Conservation (phyloP, 2,888 invertebrate species). For the Fragum sueziense region DNA sequence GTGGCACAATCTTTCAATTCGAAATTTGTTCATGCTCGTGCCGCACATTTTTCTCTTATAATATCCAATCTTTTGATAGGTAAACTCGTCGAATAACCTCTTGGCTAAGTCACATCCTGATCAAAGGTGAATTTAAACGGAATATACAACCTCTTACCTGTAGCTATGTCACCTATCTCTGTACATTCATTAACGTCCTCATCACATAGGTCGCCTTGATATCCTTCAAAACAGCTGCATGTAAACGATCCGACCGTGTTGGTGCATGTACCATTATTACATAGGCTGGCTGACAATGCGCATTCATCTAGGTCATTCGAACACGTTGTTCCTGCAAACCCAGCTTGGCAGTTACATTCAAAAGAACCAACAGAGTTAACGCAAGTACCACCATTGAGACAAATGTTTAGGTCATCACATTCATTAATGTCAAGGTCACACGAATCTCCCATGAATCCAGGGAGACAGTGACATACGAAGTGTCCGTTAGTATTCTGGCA, state of each 20-base stretch:
- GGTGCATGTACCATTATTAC: conserved; percentile 59
- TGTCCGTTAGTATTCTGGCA: conserved; percentile 35
- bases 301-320: conserved; percentile 61
- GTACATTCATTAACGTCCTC: conserved; percentile 48
- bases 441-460: conserved; percentile 25
- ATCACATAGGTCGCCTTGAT: conserved; percentile 46
- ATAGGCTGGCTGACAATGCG: conserved; percentile 42
- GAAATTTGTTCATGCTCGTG: too few relatives aligned
- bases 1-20: too few relatives aligned
- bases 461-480: conserved; percentile 52
- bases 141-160: too few relatives aligned
- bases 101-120: too few relatives aligned
- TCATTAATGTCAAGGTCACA: conserved; percentile 28
- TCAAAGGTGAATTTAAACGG: too few relatives aligned
- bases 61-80: too few relatives aligned
- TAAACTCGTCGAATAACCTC: too few relatives aligned
- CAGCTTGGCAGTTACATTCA: conserved; percentile 55
- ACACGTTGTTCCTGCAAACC: conserved; percentile 59
- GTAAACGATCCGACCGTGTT: conserved; percentile 53
- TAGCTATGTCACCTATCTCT: not conserved
- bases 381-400: conserved; percentile 43
- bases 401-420: conserved; percentile 8
- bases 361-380: conserved; percentile 47
- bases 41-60: too few relatives aligned
- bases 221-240: conserved; percentile 63